Percentiles rank a stretch among this genome's conserved stretches.
Conservation (phyloP, 2,113 vertebrate genomes). For the Theristicus caerulescens region DNA sequence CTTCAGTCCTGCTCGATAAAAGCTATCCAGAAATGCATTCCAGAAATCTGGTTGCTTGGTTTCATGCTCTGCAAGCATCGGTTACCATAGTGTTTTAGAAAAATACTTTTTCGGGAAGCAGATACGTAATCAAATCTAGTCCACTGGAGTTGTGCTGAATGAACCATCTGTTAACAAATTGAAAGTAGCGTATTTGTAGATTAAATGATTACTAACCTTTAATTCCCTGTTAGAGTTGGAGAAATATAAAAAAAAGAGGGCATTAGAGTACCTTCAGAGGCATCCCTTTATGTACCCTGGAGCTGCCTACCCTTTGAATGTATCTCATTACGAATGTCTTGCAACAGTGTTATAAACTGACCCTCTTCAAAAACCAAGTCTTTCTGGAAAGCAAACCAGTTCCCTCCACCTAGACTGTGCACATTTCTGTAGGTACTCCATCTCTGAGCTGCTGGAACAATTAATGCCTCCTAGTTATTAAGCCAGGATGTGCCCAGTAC, state of each 20-base stretch:
- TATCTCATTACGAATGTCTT: not conserved
- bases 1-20: not conserved
- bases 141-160: not conserved
- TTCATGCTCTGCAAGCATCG: not conserved
- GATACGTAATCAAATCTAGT: not conserved
- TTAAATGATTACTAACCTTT: not conserved
- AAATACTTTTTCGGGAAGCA: constrained; percentile 43
- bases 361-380: not conserved
- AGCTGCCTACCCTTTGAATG: not conserved
- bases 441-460: not conserved
- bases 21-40: constrained; percentile 27
- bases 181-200: not conserved
- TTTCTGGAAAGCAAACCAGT: not conserved
- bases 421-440: not conserved
- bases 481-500: not conserved
- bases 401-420: not conserved
- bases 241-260: not conserved
- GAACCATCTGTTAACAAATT: constrained; percentile 16
- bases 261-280: not conserved
- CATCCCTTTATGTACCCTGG: not conserved
- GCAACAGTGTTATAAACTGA: not conserved
- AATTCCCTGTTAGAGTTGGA: not conserved
- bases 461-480: not conserved
- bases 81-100: constrained; percentile 39
- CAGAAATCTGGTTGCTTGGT: constrained; percentile 41